Percentiles rank a stretch among this genome's conserved stretches.
Evolutionary conservation across 2,113 vertebrate species (phyloP).

Genomic region (Oriolus oriolus): DNA sequence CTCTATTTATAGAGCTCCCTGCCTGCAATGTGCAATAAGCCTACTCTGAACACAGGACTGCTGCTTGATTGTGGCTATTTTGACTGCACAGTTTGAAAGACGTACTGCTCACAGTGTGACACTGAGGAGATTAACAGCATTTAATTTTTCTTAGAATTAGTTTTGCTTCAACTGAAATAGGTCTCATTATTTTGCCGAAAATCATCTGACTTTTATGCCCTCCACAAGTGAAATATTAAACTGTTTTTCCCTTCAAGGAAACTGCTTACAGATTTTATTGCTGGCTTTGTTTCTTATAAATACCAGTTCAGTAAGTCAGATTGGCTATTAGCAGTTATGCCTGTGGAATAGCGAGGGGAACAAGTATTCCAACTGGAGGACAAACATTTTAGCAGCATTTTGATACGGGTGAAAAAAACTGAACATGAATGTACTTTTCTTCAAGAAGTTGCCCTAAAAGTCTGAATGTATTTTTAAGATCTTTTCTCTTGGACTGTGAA

Average conservation of each 20-base stretch:
- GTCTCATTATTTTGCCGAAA: slow-evolving; percentile 5
- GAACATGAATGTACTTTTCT: neutral
- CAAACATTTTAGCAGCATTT: neutral
- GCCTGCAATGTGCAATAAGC: neutral
- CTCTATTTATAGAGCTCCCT: neutral
- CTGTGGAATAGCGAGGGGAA: neutral
- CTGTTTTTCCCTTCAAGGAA: neutral
- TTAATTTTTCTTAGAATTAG: slow-evolving; percentile 28
- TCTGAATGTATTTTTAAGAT: neutral
- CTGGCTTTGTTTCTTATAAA: neutral
- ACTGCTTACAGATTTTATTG: neutral
- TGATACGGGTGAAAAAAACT: neutral
- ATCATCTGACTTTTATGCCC: neutral
- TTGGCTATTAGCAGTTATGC: neutral
- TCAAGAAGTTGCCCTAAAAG: neutral
- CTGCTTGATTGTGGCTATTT: neutral
- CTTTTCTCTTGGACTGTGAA: neutral
- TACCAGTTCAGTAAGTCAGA: neutral
- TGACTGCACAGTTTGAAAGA: neutral
- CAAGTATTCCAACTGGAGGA: neutral
- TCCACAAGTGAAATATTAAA: neutral
- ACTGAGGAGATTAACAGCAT: slow-evolving; percentile 1
- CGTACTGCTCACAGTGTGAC: neutral
- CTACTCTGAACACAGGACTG: neutral
- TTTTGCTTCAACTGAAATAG: slow-evolving; percentile 23